Evolutionary conservation across 2,113 vertebrate genomes (phyloP).

Genomic region (Tragulus kanchil): DNA sequence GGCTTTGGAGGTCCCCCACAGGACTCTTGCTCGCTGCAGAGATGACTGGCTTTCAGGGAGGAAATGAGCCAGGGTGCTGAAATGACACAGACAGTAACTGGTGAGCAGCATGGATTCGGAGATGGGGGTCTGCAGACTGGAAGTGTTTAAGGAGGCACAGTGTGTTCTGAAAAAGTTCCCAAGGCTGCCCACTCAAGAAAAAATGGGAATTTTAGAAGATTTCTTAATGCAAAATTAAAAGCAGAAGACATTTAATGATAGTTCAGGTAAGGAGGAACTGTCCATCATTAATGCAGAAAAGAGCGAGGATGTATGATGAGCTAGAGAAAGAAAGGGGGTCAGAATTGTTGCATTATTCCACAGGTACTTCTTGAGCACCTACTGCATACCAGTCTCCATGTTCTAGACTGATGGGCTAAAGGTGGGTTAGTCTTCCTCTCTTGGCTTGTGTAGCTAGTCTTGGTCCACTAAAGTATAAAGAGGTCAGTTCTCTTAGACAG

Average conservation of each 20-base stretch:
- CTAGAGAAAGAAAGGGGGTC: conserved; percentile 1
- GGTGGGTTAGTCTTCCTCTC: not conserved
- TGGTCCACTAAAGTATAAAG: not conserved
- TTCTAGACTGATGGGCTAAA: not conserved
- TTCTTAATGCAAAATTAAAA: conserved; percentile 45
- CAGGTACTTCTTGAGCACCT: not conserved
- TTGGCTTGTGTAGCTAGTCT: not conserved
- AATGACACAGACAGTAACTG: conserved; percentile 60
- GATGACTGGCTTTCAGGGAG: conserved; percentile 63
- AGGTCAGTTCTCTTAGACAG: not conserved
- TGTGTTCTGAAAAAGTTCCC: conserved; percentile 54
- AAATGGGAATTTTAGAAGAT: conserved; percentile 7
- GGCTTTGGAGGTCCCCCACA: not conserved
- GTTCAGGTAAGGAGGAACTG: not conserved
- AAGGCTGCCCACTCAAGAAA: conserved; percentile 62
- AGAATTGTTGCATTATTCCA: not conserved
- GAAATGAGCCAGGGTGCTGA: conserved; percentile 71
- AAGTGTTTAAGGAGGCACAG: conserved; percentile 42
- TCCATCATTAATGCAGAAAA: not conserved
- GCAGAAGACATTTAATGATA: not conserved
- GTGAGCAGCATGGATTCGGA: conserved; percentile 62
- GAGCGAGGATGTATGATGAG: not conserved
- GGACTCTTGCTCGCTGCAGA: conserved; percentile 18
- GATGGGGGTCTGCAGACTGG: conserved; percentile 65
- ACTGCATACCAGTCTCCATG: not conserved